phyloP scores from a whole-genome alignment of 2,113 vertebrate species.

The Elephas maximus region DNA sequence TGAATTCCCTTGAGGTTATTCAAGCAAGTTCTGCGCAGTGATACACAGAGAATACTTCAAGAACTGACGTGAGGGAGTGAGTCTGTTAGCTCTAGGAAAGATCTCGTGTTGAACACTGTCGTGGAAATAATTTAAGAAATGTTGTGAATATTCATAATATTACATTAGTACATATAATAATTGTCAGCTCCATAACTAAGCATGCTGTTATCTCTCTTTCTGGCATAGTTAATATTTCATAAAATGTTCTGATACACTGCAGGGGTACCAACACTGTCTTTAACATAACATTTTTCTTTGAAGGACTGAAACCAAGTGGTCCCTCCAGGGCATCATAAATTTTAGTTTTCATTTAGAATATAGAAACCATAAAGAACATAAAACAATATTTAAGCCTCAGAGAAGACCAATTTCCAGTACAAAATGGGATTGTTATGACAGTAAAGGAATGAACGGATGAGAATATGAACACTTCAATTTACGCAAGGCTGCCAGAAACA shows the following conservation, averaged over 20 bases:
- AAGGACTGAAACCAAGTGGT: constrained; percentile 86
- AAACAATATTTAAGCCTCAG: constrained; percentile 89
- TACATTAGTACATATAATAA: constrained; percentile 77
- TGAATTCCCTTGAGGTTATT: constrained; percentile 78
- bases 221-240: constrained; percentile 85
- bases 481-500: constrained; percentile 77
- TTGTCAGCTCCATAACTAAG: constrained; percentile 77
- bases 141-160: constrained; percentile 84
- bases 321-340: constrained; percentile 87
- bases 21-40: constrained; percentile 42
- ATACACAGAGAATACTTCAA: constrained; percentile 55
- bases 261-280: constrained; percentile 84
- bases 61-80: constrained; percentile 35
- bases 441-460: constrained; percentile 84
- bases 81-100: constrained; percentile 59
- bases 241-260: constrained; percentile 84
- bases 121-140: constrained; percentile 74
- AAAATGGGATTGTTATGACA: constrained; percentile 87
- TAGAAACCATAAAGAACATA: constrained; percentile 85
- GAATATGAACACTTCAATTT: constrained; percentile 82
- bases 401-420: constrained; percentile 88
- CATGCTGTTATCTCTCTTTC: constrained; percentile 78
- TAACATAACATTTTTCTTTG: constrained; percentile 88
- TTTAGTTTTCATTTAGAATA: constrained; percentile 88
- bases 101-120: constrained; percentile 44